Conservation (phyloP, 2,113 vertebrate species). For the Protomyctophum bolini region DNA sequence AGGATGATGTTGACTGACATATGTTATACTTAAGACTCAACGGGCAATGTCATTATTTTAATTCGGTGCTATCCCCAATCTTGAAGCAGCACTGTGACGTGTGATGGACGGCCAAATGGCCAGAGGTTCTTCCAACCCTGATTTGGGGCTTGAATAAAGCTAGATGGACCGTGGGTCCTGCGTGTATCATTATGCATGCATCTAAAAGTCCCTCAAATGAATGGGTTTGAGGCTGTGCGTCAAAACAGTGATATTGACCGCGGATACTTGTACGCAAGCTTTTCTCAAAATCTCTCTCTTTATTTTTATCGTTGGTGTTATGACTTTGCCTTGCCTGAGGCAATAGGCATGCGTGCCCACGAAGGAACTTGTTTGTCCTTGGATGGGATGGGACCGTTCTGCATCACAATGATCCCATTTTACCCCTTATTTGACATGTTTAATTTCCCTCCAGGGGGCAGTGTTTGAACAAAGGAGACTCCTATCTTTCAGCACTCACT, state of each 20-base stretch:
- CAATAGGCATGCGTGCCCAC: neutral
- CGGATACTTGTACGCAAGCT: neutral
- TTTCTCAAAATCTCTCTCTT: neutral
- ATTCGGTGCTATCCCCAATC: slow-evolving; percentile 7
- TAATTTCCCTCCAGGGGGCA: slow-evolving; percentile 79
- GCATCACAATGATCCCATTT: slow-evolving; percentile 12
- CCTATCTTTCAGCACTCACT: slow-evolving; percentile 46
- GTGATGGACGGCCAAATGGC: neutral
- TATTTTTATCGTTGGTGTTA: neutral
- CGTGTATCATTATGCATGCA: slow-evolving; percentile 34
- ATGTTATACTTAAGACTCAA: slow-evolving; percentile 8
- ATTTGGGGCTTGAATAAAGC: slow-evolving; percentile 41
- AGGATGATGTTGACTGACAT: neutral
- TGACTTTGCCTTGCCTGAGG: neutral
- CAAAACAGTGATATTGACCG: slow-evolving; percentile 6
- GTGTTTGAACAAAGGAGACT: slow-evolving; percentile 72
- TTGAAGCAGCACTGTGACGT: slow-evolving; percentile 7
- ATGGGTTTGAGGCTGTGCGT: slow-evolving; percentile 15
- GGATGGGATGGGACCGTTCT: neutral
- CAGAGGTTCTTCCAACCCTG: slow-evolving; percentile 20
- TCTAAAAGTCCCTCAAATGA: slow-evolving; percentile 35
- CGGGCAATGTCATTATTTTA: slow-evolving; percentile 24
- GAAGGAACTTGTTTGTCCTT: neutral
- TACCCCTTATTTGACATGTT: slow-evolving; percentile 17
- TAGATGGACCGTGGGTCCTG: neutral